These are phyloP conservation scores for Picus viridis DNA, from an alignment of 2,797 vertebrate species.

Conservation along the genomic window DNA sequence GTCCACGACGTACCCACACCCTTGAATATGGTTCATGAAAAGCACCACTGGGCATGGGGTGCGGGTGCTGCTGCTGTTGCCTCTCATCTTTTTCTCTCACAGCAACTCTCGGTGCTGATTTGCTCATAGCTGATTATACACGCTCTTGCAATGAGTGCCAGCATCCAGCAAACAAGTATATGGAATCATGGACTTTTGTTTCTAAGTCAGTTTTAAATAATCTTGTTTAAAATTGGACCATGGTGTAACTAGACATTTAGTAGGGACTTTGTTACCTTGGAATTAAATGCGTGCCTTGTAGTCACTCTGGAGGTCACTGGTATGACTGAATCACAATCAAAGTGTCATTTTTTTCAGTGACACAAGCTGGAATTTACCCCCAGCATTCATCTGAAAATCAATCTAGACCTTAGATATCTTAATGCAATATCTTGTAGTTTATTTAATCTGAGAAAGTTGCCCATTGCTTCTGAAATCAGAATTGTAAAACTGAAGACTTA, in stretches of 20 bases:
- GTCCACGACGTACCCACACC: rapidly evolving
- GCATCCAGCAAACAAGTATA: rapidly evolving
- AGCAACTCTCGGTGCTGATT: not conserved
- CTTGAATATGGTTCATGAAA: not conserved
- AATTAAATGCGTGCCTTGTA: not conserved
- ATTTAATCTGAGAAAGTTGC: not conserved
- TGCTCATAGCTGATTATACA: not conserved
- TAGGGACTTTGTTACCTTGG: not conserved
- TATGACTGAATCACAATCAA: not conserved
- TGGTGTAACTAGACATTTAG: not conserved
- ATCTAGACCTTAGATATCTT: not conserved
- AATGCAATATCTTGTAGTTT: not conserved
- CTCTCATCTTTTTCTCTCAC: not conserved
- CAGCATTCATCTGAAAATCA: not conserved
- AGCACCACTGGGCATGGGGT: not conserved
- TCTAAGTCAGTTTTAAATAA: not conserved
- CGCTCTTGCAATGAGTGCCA: too few species aligned
- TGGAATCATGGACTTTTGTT: not conserved
- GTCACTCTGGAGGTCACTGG: not conserved
- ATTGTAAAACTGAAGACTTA: not conserved
- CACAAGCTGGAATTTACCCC: not conserved
- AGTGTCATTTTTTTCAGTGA: not conserved
- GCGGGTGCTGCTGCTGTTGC: not conserved
- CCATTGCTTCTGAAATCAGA: not conserved
- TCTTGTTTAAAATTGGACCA: not conserved